Base-by-base conservation (phyloP, 1,140 invertebrate species). In the Triops cancriformis region DNA sequence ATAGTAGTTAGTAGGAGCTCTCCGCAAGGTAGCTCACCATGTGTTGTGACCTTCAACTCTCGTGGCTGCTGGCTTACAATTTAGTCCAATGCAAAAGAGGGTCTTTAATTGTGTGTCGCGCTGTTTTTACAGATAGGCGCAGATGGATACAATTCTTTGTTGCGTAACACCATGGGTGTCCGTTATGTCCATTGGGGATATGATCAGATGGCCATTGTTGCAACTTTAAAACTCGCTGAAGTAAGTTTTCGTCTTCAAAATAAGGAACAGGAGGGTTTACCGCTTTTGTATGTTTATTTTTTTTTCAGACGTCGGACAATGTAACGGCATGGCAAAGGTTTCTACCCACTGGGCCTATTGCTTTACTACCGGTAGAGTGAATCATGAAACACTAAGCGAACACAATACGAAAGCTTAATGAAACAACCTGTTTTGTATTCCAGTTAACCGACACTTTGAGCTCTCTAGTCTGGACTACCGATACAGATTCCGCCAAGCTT, bases 321-420 rank as follows among this genome's bases (percentile, higher is more conserved):
- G 87, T 88, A 45, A 92, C 94, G 42, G 97, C 96, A 0, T 99
- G 96, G 96, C 97, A 99, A 85, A 88, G 95, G 79, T 99, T 98
- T 86, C 85, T 98, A 77, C 92, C 95, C 1, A 91, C 88, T 26
- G 97, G 97, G 4, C 94, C 96, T 0, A 88, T 99, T 41, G 97
- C 97, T 18, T 83, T 98, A 42, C 85, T 99, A 45, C 97, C 97
- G 45, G 91, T 94, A 87, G 72, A 73, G 12, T 42, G 18, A 27
- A 51, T 31, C 42, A 23, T 73, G 28, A 28, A 74, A 74, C 7
- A 37, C n/a, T 37, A 37, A 37, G 7, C 31, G 31, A 37, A 7
- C 31, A n/a, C n/a, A n/a, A n/a, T n/a, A n/a, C n/a, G 31, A 4
- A 37, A 37, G 7, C 31, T 37, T 37, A 7, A 37, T 7, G 31